Base-by-base conservation (phyloP, 2,797 vertebrate species). In the Pangasius krempfi region DNA sequence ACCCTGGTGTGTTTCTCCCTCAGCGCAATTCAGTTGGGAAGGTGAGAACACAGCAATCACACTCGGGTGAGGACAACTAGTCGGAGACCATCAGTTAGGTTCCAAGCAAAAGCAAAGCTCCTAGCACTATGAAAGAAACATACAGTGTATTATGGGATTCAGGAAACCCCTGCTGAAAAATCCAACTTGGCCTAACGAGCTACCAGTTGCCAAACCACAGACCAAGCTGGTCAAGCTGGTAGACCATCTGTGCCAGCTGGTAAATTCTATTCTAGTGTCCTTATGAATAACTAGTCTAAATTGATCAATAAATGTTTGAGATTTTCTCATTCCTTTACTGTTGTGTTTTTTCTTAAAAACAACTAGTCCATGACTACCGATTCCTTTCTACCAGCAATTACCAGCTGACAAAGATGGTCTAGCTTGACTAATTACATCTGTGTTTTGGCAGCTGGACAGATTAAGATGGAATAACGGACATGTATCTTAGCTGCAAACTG, bases 201-300 rank as follows among this genome's bases (percentile, higher is more conserved):
- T 52, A 33, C 62, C 64, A 84, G 10, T 10, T 70, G 47, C 64
- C 83, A 84, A 25, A 54, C 62, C 47, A 52, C 50, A 85, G 52
- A 73, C 66, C 66, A 72, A 72, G 27, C 27, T 84, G 60, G 82
- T 84, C 62, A 84, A 40, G 66, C 20, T 70, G 47, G 66, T 85
- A 40, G n/a, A 70, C 81, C 81, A 47, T 84, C 40, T 66, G 33
- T 66, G 60, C 40, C 50, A 12, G 25, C 62, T 84, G 16, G 10
- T 30, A 8, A 54, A 5, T 81, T 60, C n/a, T 62, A 62, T 82
- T 68, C 27, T 52, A 33, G 47, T 0, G 1, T 22, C 16, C 8
- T 52, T 68, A 84, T 33, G 25, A 47, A 47, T 47, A 9, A 9
- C 44, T 84, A 68, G 0, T 16, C 8, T 22, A 37, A 79, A 54